Evolutionary conservation across 1,140 invertebrate species (phyloP).

Genomic region (Zaprionus ghesquierei): DNA sequence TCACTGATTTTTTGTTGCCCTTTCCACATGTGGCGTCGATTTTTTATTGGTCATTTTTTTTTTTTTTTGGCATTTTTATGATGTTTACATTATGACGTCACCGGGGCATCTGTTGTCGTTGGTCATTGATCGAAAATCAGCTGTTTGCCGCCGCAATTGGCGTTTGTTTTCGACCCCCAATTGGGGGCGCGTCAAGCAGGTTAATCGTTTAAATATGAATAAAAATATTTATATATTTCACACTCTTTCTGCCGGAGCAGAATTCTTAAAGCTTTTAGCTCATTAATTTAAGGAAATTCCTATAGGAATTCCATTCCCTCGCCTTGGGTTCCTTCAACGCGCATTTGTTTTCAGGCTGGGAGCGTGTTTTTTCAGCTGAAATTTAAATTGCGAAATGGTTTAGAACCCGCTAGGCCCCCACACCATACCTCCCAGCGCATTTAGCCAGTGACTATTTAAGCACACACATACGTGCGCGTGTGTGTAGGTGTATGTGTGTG

Average conservation of each 20-base stretch:
- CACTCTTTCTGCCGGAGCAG: not conserved
- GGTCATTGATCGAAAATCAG: constrained; percentile 63
- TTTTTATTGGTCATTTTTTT: constrained; percentile 25
- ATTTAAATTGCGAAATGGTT: constrained; percentile 20
- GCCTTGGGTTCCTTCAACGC: not conserved
- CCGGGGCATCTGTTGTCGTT: constrained; percentile 36
- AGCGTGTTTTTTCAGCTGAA: not conserved
- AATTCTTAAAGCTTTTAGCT: not conserved
- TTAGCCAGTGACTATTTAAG: not conserved
- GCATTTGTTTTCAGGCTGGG: not conserved
- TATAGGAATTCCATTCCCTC: no score
- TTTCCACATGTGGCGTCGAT: not conserved
- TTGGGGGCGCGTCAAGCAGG: constrained; percentile 1
- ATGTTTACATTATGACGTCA: constrained; percentile 80
- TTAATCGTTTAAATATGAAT: no score
- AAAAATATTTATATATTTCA: no score
- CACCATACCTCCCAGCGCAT: not conserved
- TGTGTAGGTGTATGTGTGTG: not conserved
- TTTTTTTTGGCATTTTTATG: constrained; percentile 75
- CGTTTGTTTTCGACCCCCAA: not conserved
- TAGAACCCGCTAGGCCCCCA: not conserved
- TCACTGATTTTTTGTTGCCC: constrained; percentile 9
- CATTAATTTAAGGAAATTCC: not conserved
- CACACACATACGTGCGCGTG: not conserved
- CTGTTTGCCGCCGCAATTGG: constrained; percentile 60